These are phyloP conservation scores for Regulus satrapa DNA, from an alignment of 2,113 vertebrate genomes.

Conservation along the genomic window DNA sequence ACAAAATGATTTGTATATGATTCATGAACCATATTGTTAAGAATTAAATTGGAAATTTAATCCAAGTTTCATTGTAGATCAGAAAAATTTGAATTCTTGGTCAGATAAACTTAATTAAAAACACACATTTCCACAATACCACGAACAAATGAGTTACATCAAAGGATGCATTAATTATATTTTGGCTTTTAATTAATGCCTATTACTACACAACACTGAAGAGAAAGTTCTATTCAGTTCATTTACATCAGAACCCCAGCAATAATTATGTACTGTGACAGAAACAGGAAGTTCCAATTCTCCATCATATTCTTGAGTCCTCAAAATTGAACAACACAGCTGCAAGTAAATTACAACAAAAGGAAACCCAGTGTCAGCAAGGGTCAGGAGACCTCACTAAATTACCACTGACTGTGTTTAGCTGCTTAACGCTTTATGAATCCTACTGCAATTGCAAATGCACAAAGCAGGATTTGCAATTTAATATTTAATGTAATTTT, in stretches of 20 bases:
- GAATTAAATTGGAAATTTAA: slow-evolving; percentile 43
- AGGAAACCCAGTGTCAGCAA: background rate
- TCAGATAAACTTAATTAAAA: slow-evolving; percentile 62
- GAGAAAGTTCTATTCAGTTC: slow-evolving; percentile 37
- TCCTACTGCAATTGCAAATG: background rate
- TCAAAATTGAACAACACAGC: slow-evolving; percentile 45
- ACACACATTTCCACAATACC: slow-evolving; percentile 17
- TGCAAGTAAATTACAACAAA: slow-evolving; percentile 32
- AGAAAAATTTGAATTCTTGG: slow-evolving; percentile 44
- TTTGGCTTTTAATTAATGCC: slow-evolving; percentile 55
- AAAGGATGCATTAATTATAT: slow-evolving; percentile 55
- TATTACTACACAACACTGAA: background rate
- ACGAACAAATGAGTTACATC: slow-evolving; percentile 43
- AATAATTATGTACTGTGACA: slow-evolving; percentile 41
- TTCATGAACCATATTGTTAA: slow-evolving; percentile 8
- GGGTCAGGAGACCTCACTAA: slow-evolving; percentile 32
- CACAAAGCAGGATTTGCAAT: background rate
- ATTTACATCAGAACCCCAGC: slow-evolving; percentile 53
- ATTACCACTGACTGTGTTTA: slow-evolving; percentile 22
- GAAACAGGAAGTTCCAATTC: slow-evolving; percentile 48
- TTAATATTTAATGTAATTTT: background rate
- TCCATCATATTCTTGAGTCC: slow-evolving; percentile 28
- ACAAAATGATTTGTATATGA: background rate
- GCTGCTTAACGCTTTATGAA: background rate
- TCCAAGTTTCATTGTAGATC: slow-evolving; percentile 39